Base-by-base conservation (phyloP, 2,888 invertebrate species). In the Galeruca laticollis region DNA sequence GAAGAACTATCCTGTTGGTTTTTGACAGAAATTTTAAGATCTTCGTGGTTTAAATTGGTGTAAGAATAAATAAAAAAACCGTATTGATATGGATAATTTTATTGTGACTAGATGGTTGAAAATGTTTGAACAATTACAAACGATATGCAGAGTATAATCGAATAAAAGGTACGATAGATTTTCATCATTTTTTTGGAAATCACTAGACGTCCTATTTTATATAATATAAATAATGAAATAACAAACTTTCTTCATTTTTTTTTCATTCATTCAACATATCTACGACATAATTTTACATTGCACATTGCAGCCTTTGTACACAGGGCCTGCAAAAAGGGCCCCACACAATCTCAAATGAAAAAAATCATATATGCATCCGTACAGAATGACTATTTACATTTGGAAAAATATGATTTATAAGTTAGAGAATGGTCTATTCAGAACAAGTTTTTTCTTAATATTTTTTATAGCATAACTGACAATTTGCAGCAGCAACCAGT, bases 31-130 rank as follows among this genome's bases (percentile, higher is more conserved):
- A 26, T 26, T 26, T 26, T 3, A 26, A 6, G 6, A 26, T 26
- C 26, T 26, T 26, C 26, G 4, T 26, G 4, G 3, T 0, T 2
- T 26, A 26, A 26, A 26, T 26, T 26, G 26, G 26, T 47, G n/a
- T 15, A 9, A 15, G 18, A 9, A 47, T 18, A 47, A 47, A 35
- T 15, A 57, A 57, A 33, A 56, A 37, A 18, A 54, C 20, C 15
- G 47, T 63, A 15, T 69, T 76, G 75, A 78, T 79, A 79, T 81
- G 81, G 79, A 81, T 81, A 79, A 79, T 78, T 84, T 81, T 89
- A 89, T 90, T 90, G 88, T 90, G 90, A 90, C 90, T 90, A 90
- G 90, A 90, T 89, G 89, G 89, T 87, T 89, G 88, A 86, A 86
- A 89, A 88, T 84, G 80, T 83, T 81, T 79, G 80, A 84, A 84